Evolutionary conservation across 2,113 vertebrate genomes (phyloP), one percentile per base, ranked within the genome.

Genomic region (Passerina amoena): DNA sequence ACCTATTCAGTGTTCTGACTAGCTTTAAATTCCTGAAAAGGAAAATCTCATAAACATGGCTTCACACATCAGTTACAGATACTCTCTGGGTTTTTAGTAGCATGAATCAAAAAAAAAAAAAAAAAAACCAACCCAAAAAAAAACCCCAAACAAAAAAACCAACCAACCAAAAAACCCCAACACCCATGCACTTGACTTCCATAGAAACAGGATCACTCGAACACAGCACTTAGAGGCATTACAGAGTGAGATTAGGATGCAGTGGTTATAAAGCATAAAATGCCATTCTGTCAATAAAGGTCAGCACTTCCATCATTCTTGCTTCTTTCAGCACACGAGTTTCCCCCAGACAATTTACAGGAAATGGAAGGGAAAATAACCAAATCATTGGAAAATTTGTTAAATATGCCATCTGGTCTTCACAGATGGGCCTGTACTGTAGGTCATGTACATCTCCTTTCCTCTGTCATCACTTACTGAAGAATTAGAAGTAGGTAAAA

Each of bases 351-450:
- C 76, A 77, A 81, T 92, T 91, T 75, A 81, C 45, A 94, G 86
- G 90, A 97, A 96, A 97, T 85, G 65, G 69, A 96, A 93, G 28
- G 42, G 65, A 88, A 95, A 96, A 65, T 88, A 90, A 88, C 68
- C 73, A 96, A 94, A 94, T 82, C 18, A 88, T 80, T 68, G 53
- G 50, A 64, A 91, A 92, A 90, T 86, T 44, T 78, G 56, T 87
- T 94, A 93, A 25, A 87, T 53, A 68, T 93, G 76, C 88, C 79
- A 95, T 91, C 77, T 94, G 70, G 64, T 88, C 86, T 96, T 94
- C 90, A 89, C 72, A 95, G 82, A 95, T 82, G 76, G 85, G 66
- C 56, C 91, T 80, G 61, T 57, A 86, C 76, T 38, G 30, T 66
- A 88, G 89, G 82, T 82, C 54, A 88, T 47, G 51, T 65, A 57